These are phyloP conservation scores for Syngnathus typhle DNA, from an alignment of 2,113 vertebrate genomes.

Conservation along the genomic window DNA sequence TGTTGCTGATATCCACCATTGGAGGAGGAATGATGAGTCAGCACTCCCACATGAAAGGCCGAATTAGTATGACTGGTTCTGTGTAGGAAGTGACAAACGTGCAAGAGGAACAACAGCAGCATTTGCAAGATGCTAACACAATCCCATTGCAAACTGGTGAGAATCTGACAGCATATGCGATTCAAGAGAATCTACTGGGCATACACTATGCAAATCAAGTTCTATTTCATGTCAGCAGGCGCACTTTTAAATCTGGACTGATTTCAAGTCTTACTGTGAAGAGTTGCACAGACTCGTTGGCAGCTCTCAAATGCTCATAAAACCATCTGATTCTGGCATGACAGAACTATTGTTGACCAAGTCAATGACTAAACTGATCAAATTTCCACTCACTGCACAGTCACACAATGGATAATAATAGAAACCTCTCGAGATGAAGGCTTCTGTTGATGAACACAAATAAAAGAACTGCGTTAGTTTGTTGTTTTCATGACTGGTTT, in stretches of 20 bases:
- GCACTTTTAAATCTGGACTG: background rate
- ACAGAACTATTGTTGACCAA: background rate
- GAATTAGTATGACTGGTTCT: slow-evolving; percentile 47
- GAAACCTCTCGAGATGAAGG: too few relatives aligned
- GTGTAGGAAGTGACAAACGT: slow-evolving; percentile 57
- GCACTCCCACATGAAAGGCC: slow-evolving; percentile 56
- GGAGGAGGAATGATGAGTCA: slow-evolving; percentile 57
- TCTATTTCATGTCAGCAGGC: background rate
- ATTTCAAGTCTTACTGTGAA: background rate
- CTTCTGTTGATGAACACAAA: too few relatives aligned
- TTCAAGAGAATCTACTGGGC: background rate
- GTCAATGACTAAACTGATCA: background rate
- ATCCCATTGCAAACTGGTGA: background rate
- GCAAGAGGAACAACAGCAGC: slow-evolving; percentile 33
- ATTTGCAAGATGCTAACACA: slow-evolving; percentile 24
- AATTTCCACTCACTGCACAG: too few relatives aligned
- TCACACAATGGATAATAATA: too few relatives aligned
- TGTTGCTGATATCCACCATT: slow-evolving; percentile 37
- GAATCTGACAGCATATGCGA: background rate
- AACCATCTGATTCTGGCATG: background rate
- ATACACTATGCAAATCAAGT: background rate
- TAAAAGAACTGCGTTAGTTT: too few relatives aligned
- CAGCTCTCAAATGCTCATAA: background rate
- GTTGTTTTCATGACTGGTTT: too few relatives aligned
- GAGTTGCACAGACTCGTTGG: background rate